Conservation (phyloP, 35 echinoderm and acorn worm species). For the Heliocidaris erythrogramma region DNA sequence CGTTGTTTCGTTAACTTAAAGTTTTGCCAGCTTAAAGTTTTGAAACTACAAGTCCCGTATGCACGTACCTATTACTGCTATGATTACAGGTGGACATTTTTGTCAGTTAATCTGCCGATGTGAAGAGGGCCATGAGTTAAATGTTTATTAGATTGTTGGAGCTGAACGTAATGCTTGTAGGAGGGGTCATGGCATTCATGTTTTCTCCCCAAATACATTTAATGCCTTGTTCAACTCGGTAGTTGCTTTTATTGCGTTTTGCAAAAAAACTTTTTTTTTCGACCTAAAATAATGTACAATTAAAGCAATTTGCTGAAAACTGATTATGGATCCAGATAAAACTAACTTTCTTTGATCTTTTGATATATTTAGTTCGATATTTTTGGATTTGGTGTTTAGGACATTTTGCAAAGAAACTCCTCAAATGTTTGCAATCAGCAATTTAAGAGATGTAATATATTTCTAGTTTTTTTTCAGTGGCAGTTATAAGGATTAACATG, state of each 20-base stretch:
- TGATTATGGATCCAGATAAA: too few species aligned
- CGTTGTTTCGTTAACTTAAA: too few species aligned
- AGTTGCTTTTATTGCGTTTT: background rate
- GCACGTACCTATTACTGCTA: too few species aligned
- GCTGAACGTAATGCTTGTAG: background rate
- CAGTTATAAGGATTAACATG: background rate
- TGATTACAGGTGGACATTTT: too few species aligned
- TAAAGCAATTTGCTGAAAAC: too few species aligned
- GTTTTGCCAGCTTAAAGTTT: too few species aligned
- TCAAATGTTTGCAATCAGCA: background rate
- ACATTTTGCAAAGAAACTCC: background rate
- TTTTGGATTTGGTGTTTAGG: background rate
- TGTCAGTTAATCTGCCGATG: too few species aligned
- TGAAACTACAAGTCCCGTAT: too few species aligned
- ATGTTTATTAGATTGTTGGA: background rate
- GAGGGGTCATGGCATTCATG: background rate
- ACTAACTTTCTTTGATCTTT: too few species aligned
- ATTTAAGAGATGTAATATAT: background rate
- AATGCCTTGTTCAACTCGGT: background rate
- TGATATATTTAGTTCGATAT: too few species aligned
- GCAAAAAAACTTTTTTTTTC: background rate
- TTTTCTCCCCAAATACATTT: background rate
- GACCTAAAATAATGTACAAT: too few species aligned
- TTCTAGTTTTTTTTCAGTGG: background rate
- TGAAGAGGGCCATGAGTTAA: background rate